phyloP scores from a whole-genome alignment of 1,140 invertebrate genomes.

The Phocides pigmalion region DNA sequence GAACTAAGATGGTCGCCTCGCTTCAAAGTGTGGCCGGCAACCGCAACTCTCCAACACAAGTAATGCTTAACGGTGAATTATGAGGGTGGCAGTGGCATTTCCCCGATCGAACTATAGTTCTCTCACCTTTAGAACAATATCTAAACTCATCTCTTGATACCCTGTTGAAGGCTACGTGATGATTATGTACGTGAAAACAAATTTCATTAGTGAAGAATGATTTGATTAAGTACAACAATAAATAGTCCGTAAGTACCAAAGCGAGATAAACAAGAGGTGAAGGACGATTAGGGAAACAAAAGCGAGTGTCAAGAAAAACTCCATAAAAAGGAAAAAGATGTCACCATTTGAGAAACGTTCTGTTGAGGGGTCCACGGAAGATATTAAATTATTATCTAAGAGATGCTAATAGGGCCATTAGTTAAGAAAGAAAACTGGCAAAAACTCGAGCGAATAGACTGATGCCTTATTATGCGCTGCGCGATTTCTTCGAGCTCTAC shows the following conservation, averaged over 20 bases:
- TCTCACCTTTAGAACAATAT: background rate
- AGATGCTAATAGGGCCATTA: constrained; percentile 67
- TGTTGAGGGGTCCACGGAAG: constrained; percentile 40
- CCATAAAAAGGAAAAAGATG: constrained; percentile 40
- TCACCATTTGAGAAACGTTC: constrained; percentile 49
- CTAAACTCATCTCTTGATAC: background rate
- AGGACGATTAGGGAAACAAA: constrained; percentile 28
- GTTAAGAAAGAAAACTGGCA: constrained; percentile 51
- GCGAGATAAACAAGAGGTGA: constrained; percentile 25
- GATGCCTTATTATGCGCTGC: constrained; percentile 49
- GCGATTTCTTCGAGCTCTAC: constrained; percentile 12
- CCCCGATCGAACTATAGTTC: too few species aligned
- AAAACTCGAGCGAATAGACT: constrained; percentile 46
- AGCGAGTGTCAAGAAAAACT: constrained; percentile 32
- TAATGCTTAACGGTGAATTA: too few species aligned
- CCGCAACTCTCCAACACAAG: too few species aligned
- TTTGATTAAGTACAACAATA: constrained; percentile 5
- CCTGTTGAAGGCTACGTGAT: too few species aligned
- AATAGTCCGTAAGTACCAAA: background rate
- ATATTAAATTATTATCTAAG: constrained; percentile 65
- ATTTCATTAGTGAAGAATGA: background rate
- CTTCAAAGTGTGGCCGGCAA: too few species aligned
- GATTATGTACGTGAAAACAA: background rate
- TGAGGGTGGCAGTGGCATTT: too few species aligned
- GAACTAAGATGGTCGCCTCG: too few species aligned